Evolutionary conservation across 1,140 invertebrate species (phyloP).

Genomic region (Ectropis grisescens): DNA sequence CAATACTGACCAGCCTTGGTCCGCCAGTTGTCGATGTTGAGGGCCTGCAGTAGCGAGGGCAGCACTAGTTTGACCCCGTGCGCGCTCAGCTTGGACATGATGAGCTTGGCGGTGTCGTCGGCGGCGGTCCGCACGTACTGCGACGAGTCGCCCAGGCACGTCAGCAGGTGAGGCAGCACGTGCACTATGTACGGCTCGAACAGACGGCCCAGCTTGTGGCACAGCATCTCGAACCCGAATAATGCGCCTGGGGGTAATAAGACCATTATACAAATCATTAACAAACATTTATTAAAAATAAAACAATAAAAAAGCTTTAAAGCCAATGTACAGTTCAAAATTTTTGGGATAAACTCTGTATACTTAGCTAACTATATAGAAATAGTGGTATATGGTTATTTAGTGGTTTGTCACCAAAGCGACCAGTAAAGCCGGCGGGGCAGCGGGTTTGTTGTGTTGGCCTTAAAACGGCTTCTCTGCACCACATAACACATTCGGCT

Average conservation of each 20-base stretch:
- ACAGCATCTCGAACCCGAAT: conserved; percentile 98
- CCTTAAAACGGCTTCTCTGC: too few species aligned
- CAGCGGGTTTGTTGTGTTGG: too few species aligned
- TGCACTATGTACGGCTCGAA: conserved; percentile 99
- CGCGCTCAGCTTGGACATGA: conserved; percentile 96
- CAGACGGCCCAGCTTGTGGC: conserved; percentile 92
- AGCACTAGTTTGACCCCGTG: conserved; percentile 98
- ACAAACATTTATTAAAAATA: neutral
- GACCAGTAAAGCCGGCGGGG: too few species aligned
- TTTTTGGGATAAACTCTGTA: too few species aligned
- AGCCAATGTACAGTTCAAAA: too few species aligned
- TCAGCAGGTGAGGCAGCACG: conserved; percentile 92
- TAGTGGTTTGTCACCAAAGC: too few species aligned
- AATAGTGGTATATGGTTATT: too few species aligned
- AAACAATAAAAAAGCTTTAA: too few species aligned
- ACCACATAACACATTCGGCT: too few species aligned
- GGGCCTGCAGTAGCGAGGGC: conserved; percentile 89
- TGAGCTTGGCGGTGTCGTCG: conserved; percentile 93
- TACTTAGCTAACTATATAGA: too few species aligned
- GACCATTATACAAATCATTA: neutral
- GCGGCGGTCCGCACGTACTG: conserved; percentile 93
- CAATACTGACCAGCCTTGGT: conserved; percentile 94
- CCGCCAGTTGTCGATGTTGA: conserved; percentile 98
- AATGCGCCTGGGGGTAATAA: conserved; percentile 81
- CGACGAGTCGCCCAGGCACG: conserved; percentile 96